Conservation (phyloP, 1,140 invertebrate species). For the Notospermus geniculatus region DNA sequence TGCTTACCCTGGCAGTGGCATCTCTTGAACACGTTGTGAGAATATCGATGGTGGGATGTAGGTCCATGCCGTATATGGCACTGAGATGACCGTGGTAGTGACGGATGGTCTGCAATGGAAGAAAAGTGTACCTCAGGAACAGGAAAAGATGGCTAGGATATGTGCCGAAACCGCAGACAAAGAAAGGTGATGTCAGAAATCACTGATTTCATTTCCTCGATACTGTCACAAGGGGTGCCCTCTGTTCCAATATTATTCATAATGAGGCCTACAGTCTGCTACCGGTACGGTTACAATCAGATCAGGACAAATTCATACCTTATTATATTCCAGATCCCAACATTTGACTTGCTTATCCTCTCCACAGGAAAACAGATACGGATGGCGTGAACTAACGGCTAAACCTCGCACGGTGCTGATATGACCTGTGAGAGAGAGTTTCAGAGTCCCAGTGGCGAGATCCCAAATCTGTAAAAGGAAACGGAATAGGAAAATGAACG, state of each 20-base stretch:
- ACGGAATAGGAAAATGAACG: conserved; percentile 18
- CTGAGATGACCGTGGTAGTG: conserved; percentile 99
- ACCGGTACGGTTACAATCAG: too few species aligned
- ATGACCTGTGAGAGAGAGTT: conserved; percentile 96
- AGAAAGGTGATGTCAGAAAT: too few species aligned
- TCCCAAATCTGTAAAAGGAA: conserved; percentile 87
- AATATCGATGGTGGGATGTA: conserved; percentile 96
- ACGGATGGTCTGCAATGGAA: conserved; percentile 73
- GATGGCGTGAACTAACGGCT: conserved; percentile 89
- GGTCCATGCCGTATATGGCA: conserved; percentile 88
- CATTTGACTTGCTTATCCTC: conserved; percentile 99
- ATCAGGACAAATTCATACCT: conserved; percentile 61
- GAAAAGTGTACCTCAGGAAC: neutral
- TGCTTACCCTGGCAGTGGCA: conserved; percentile 81
- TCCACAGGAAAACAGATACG: conserved; percentile 97
- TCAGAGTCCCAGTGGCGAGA: conserved; percentile 88
- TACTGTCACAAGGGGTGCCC: neutral
- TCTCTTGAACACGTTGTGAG: conserved; percentile 91
- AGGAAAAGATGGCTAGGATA: too few species aligned
- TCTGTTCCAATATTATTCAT: too few species aligned
- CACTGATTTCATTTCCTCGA: neutral
- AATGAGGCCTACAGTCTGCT: too few species aligned
- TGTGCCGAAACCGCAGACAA: too few species aligned
- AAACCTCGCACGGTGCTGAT: conserved; percentile 95
- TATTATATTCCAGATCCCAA: conserved; percentile 99